A percentile compares a stretch with the other conserved stretches of the same genome.
Evolutionary conservation across 2,888 invertebrate species (phyloP).

Genomic region (Drosophila macrospina): DNA sequence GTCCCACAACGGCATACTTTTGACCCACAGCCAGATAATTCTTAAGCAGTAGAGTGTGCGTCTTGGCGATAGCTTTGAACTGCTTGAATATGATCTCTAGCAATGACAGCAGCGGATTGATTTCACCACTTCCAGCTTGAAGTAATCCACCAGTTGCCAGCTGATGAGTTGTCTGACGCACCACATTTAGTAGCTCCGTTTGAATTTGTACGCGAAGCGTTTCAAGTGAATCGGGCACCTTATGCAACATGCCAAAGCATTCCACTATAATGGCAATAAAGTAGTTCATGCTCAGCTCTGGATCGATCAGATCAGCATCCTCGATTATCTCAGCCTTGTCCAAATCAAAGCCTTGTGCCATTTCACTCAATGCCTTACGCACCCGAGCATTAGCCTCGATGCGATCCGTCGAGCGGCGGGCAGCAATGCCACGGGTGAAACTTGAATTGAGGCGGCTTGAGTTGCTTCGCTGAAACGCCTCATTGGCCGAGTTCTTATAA

Average conservation of each 20-base stretch:
- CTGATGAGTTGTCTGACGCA: slow-evolving; percentile 92
- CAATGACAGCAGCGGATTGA: slow-evolving; percentile 87
- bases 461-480: slow-evolving; percentile 88
- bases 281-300: slow-evolving; percentile 88
- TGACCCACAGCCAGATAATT: slow-evolving; percentile 88
- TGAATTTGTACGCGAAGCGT: slow-evolving; percentile 93
- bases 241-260: slow-evolving; percentile 93
- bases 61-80: slow-evolving; percentile 92
- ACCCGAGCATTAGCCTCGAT: slow-evolving; percentile 86
- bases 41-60: slow-evolving; percentile 90
- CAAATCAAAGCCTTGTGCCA: slow-evolving; percentile 84
- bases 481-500: slow-evolving; percentile 88
- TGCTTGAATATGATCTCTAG: slow-evolving; percentile 92
- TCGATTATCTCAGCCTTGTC: slow-evolving; percentile 86
- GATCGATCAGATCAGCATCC: slow-evolving; percentile 87
- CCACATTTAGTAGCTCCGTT: slow-evolving; percentile 91
- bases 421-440: slow-evolving; percentile 87
- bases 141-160: slow-evolving; percentile 86
- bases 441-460: slow-evolving; percentile 87
- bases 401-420: slow-evolving; percentile 87
- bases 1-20: slow-evolving; percentile 86
- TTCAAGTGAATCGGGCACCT: slow-evolving; percentile 94
- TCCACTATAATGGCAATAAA: slow-evolving; percentile 93
- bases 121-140: slow-evolving; percentile 54
- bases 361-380: slow-evolving; percentile 87